Evolutionary conservation across 1,140 invertebrate species (phyloP).

Genomic region (Capitella teleta): DNA sequence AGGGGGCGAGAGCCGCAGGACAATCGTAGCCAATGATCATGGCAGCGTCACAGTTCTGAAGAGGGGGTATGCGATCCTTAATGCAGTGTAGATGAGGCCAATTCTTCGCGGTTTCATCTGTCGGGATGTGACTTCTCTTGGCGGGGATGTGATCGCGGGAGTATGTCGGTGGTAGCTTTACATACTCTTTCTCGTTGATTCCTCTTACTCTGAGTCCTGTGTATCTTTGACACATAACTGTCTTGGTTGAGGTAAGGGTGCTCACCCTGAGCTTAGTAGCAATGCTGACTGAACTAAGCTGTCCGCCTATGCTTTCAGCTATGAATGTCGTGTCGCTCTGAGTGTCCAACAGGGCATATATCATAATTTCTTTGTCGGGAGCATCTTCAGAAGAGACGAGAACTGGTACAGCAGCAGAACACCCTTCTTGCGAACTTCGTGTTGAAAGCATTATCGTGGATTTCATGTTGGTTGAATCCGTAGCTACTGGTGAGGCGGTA

Average conservation of each 20-base stretch:
- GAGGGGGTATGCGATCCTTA: not conserved
- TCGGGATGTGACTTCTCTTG: constrained; percentile 2
- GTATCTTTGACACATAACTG: not conserved
- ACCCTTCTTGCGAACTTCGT: not conserved
- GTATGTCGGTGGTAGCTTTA: constrained; percentile 1
- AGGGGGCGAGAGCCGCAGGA: not conserved
- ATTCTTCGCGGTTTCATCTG: constrained; percentile 2
- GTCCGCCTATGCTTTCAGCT: not conserved
- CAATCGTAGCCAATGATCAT: constrained; percentile 5
- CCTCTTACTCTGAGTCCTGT: not conserved
- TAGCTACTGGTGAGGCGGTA: not conserved
- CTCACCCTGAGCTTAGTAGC: not conserved
- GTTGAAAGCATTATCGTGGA: not conserved
- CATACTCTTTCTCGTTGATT: not conserved
- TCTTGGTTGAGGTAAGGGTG: not conserved
- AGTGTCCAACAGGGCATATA: constrained; percentile 1
- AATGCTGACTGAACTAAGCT: constrained; percentile 1
- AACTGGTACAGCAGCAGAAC: constrained; percentile 1
- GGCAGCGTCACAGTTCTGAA: constrained; percentile 1
- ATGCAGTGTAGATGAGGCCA: not conserved
- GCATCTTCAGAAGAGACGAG: not conserved
- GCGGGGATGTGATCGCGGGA: not conserved
- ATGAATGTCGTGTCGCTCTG: constrained; percentile 4
- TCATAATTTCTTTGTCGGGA: not conserved
- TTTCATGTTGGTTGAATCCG: too few relatives aligned